Evolutionary conservation across 1,140 invertebrate genomes (phyloP).

Genomic region (Solenopsis invicta): DNA sequence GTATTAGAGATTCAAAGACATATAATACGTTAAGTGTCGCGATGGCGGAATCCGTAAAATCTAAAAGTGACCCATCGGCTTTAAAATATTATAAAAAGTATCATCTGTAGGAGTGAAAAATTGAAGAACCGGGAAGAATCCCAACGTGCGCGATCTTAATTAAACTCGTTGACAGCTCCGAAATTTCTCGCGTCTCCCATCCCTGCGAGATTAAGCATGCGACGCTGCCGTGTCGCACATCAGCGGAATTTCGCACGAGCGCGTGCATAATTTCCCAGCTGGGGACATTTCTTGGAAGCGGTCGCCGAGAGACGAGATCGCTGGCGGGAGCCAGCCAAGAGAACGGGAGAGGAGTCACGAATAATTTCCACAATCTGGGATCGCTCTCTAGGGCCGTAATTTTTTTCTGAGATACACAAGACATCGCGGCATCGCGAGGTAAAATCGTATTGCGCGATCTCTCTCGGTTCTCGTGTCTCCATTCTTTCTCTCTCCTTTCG

Average conservation of each 20-base stretch:
- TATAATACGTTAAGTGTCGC: neutral
- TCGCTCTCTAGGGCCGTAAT: constrained; percentile 72
- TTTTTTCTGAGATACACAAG: constrained; percentile 69
- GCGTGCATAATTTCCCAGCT: constrained; percentile 44
- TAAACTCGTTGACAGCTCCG: neutral
- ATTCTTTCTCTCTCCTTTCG: neutral
- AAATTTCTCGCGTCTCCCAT: constrained; percentile 19
- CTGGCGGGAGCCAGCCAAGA: neutral
- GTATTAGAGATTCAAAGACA: neutral
- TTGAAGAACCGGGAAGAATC: neutral
- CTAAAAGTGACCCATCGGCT: neutral
- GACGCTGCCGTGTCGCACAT: constrained; percentile 3
- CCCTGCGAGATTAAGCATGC: constrained; percentile 23
- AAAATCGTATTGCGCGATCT: constrained; percentile 63
- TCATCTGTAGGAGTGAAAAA: neutral
- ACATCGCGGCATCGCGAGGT: constrained; percentile 24
- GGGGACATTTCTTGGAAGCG: constrained; percentile 58
- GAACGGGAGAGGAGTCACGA: constrained; percentile 64
- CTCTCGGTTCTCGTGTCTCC: neutral
- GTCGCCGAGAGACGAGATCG: constrained; percentile 30
- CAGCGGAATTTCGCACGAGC: constrained; percentile 48
- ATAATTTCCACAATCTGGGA: constrained; percentile 76
- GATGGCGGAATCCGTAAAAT: neutral
- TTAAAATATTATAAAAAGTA: neutral
- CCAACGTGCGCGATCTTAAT: constrained; percentile 5